These are phyloP conservation scores for Virgularia gustaviana DNA, from an alignment of 92 coral and sea anemone genomes.

Conservation along the genomic window DNA sequence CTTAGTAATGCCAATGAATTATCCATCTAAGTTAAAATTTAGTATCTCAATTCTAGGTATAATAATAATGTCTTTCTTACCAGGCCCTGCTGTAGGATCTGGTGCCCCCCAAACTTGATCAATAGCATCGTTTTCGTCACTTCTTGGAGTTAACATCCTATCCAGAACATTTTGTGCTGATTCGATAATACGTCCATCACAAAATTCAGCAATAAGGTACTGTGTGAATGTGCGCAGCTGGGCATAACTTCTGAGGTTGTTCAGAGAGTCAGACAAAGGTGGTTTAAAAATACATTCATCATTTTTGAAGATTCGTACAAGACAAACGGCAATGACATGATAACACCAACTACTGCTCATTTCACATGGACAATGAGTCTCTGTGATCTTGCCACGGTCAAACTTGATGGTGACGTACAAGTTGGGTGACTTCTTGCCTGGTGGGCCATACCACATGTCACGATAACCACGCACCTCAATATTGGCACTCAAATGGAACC, in stretches of 20 bases:
- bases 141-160: conserved; percentile 57
- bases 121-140: conserved; percentile 57
- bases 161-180: conserved; percentile 78
- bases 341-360: conserved; percentile 68
- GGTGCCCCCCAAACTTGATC: conserved; percentile 79
- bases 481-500: conserved; percentile 87
- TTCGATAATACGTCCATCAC: conserved; percentile 70
- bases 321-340: conserved; percentile 75
- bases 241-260: conserved; percentile 60
- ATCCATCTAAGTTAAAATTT: not conserved
- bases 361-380: conserved; percentile 80
- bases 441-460: conserved; percentile 25
- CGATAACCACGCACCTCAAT: conserved; percentile 50
- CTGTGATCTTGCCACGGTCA: conserved; percentile 93
- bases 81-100: conserved; percentile 99
- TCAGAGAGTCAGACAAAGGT: conserved; percentile 85
- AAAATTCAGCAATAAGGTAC: conserved; percentile 73
- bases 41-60: not conserved
- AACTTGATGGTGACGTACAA: conserved; percentile 70
- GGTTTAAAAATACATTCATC: conserved; percentile 47
- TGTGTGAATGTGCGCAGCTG: conserved; percentile 85
- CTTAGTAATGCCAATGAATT: no score
- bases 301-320: conserved; percentile 60
- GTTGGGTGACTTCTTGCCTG: conserved; percentile 28
- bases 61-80: no score